Evolutionary conservation across 1,140 invertebrate species (phyloP), one percentile per base, ranked within the genome.

Genomic region (Bombus cullumanus): DNA sequence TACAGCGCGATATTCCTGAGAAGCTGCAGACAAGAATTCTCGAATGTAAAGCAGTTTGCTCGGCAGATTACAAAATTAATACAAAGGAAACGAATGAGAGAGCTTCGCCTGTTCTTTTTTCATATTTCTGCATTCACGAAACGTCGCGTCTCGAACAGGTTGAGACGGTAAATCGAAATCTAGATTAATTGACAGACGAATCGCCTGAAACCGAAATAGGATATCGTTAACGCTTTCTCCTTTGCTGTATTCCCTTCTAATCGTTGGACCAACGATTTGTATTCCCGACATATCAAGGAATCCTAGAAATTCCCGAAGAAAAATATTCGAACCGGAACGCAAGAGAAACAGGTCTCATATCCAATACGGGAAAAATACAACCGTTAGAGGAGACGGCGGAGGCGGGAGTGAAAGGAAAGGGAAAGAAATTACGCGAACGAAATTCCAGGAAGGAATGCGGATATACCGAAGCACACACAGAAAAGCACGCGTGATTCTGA

Each of bases 401-500:
- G 13, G n/a, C 0, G 28, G 13, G n/a, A 18, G 5, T 6, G 5
- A 15, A 37, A 1, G 18, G 72, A 10, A n/a, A 31, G 47, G 43
- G 34, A 72, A 74, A 64, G 78, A 85, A 85, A 85, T 85, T 81
- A 81, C 83, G 57, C 71, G 68, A 74, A 72, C 69, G 78, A 85
- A 81, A 85, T 85, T 85, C 78, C 31, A 41, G 18, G 71, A 62
- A 74, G 78, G 78, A 85, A 85, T 74, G 83, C 41, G 59, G 69
- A 84, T 68, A 71, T 41, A 68, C 62, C 34, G 74, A 81, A n/a
- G 57, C 15, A 18, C 39, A 43, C 10, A 66, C 15, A 83, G 83
- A 89, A 83, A 89, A 79, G 89, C 85, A 90, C 81, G 86, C 86
- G 89, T 90, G 89, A 90, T 90, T 90, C 87, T 86, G 89, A 86